These are phyloP conservation scores for Lasioglossum malachurum DNA, from an alignment of 2,888 invertebrate species.

Conservation along the genomic window DNA sequence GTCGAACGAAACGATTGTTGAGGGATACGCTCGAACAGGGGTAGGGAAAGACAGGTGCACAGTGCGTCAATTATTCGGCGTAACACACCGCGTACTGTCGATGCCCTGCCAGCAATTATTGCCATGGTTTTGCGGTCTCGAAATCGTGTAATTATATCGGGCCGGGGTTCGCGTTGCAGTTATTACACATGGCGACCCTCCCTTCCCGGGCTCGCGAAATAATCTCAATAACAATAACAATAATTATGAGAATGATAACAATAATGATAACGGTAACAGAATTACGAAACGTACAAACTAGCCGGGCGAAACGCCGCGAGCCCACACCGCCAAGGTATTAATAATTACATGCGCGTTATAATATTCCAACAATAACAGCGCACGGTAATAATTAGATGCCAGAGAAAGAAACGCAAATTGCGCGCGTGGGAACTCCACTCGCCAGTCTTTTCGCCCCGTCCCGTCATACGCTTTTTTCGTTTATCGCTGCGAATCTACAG, in stretches of 20 bases:
- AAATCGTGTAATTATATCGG: conserved; percentile 41
- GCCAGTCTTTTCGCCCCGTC: neutral
- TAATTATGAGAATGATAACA: conserved; percentile 54
- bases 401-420: conserved; percentile 3
- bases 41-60: neutral
- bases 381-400: conserved; percentile 40
- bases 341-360: conserved; percentile 59
- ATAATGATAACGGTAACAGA: conserved; percentile 58
- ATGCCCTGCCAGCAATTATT: conserved; percentile 35
- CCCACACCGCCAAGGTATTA: conserved; percentile 56
- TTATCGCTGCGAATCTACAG: neutral
- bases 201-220: conserved; percentile 1
- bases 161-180: conserved; percentile 4
- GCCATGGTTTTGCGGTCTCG: conserved; percentile 28
- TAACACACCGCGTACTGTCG: conserved; percentile 13
- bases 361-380: conserved; percentile 45
- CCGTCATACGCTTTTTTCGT: neutral
- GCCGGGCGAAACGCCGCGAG: conserved; percentile 39
- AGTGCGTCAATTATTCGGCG: conserved; percentile 31
- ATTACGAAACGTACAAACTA: conserved; percentile 62
- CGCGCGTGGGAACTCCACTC: neutral
- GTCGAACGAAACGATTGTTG: neutral
- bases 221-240: conserved; percentile 52
- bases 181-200: conserved; percentile 10
- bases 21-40: neutral